Base-by-base conservation (phyloP, 1,140 invertebrate species). In the Zaprionus africanus region DNA sequence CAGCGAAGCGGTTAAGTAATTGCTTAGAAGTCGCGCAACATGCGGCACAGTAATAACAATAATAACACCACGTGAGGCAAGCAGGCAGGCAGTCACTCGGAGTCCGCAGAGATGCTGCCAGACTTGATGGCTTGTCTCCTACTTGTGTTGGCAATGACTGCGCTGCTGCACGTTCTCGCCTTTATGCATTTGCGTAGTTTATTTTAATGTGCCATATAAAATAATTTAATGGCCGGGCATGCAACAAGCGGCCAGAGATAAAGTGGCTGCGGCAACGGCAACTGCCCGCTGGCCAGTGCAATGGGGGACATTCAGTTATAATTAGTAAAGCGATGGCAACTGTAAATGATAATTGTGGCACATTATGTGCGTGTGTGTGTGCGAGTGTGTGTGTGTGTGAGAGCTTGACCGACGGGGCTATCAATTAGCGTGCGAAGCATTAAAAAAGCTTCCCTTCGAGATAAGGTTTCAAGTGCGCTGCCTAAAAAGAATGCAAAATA, bases 171-270 rank as follows among this genome's bases (percentile, higher is more conserved):
- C 38, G 53, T 59, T 43, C 19, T 12, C 24, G 58, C 28, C 26
- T 59, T 46, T 38, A 60, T 64, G 60, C 75, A 31, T 43, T 62
- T 66, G 56, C 53, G 60, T 80, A 68, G 65, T 78, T 75, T 74
- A 82, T 78, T 84, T 87, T 87, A 81, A 87, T 88, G 81, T 81
- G 81, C 85, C 81, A 84, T 87, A 88, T 90, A 88, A 88, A 88
- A 90, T 88, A 90, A 88, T 88, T 88, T 88, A 81, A 88, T 88
- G 71, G 70, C 71, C 78, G 22, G 57, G 38, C 71, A 71, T 78
- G 78, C 78, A 80, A 80, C 75, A 80, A 77, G 78, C 78, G 51
- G 11, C 12, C 36, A 63, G 28, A 56, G 72, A 75, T 75, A 75
- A 75, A 75, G 51, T 38, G 34, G 43, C 68, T 72, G 56, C 28